Percentiles rank a stretch among this genome's conserved stretches.
Conservation (phyloP, 2,113 vertebrate genomes). For the Osmerus mordax region DNA sequence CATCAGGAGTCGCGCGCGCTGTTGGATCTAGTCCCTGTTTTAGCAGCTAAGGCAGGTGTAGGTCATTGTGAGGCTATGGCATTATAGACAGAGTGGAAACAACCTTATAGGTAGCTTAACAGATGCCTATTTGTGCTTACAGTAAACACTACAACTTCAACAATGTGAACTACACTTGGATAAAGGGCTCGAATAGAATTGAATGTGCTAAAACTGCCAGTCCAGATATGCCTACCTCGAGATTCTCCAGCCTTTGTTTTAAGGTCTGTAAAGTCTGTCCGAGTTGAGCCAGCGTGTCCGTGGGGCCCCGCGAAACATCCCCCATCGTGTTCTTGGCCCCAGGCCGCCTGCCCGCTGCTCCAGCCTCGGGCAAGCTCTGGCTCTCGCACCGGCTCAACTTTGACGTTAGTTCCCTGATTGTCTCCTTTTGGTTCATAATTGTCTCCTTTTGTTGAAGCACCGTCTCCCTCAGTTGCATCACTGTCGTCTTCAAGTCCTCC, state of each 20-base stretch:
- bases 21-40: not conserved
- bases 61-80: no score
- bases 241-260: constrained; percentile 90
- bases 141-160: no score
- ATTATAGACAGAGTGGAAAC: no score
- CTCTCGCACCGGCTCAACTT: constrained; percentile 94
- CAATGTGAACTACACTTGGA: no score
- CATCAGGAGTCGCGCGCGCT: not conserved
- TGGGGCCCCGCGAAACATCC: constrained; percentile 87
- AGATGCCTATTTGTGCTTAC: no score
- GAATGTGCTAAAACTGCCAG: not conserved
- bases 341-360: constrained; percentile 69
- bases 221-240: constrained; percentile 79
- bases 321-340: constrained; percentile 90
- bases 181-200: not conserved
- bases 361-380: constrained; percentile 78
- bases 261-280: constrained; percentile 94
- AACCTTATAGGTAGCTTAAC: no score
- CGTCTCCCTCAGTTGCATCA: constrained; percentile 91
- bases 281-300: constrained; percentile 91
- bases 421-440: constrained; percentile 93
- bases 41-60: no score
- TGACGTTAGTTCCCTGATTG: constrained; percentile 90
- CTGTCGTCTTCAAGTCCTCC: constrained; percentile 88
- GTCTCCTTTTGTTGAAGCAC: constrained; percentile 97